A percentile compares a stretch with the other conserved stretches of the same genome.
These are phyloP conservation scores for Reticulitermes lucifugus DNA, from an alignment of 2,888 invertebrate species.

Conservation along the genomic window DNA sequence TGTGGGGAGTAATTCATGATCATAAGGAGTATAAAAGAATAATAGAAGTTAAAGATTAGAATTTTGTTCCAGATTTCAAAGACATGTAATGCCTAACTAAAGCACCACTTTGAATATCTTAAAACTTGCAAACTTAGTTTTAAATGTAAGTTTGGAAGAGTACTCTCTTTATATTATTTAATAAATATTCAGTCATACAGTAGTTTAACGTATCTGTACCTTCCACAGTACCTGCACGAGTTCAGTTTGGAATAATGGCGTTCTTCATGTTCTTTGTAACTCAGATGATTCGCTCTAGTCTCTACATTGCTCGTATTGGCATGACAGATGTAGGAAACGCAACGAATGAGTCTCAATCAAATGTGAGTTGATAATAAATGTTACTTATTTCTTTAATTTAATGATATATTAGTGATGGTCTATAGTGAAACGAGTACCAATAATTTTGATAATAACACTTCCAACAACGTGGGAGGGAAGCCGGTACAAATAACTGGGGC, in stretches of 20 bases:
- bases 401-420: too few species aligned
- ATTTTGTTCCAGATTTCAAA: neutral
- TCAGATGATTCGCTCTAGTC: conserved; percentile 56
- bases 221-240: conserved; percentile 51
- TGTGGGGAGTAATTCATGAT: too few species aligned
- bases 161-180: neutral
- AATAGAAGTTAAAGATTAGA: too few species aligned
- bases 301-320: conserved; percentile 58
- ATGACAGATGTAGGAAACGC: conserved; percentile 55
- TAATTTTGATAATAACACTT: too few species aligned
- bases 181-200: neutral
- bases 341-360: neutral
- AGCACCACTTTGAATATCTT: neutral
- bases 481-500: too few species aligned
- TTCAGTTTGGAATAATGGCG: conserved; percentile 53
- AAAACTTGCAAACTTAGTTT: neutral
- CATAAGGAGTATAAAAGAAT: too few species aligned
- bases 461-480: too few species aligned
- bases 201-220: neutral
- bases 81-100: neutral
- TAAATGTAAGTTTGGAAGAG: neutral
- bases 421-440: too few species aligned
- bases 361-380: neutral
- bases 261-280: conserved; percentile 55
- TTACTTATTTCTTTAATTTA: too few species aligned